Percentiles rank a stretch among this genome's conserved stretches.
Conservation (phyloP, 2,797 vertebrate species). For the Mormyrops boulengeri region DNA sequence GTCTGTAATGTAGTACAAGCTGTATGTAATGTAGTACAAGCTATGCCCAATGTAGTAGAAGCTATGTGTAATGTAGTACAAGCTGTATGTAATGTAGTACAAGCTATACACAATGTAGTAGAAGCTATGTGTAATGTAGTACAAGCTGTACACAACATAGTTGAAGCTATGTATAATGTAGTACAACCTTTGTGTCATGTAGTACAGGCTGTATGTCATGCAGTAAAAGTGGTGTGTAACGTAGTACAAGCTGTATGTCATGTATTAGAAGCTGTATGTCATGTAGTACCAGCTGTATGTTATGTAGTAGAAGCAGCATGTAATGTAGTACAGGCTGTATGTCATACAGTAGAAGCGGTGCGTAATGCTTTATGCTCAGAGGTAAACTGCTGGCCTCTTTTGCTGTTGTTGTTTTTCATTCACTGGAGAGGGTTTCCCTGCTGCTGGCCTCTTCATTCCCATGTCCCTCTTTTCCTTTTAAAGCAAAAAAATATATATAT, state of each 20-base stretch:
- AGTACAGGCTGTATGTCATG: neutral
- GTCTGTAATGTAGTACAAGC: neutral
- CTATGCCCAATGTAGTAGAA: neutral
- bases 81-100: neutral
- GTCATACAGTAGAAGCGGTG: neutral
- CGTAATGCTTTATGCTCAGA: neutral
- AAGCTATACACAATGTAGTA: neutral
- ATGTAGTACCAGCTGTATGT: neutral
- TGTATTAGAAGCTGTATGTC: neutral
- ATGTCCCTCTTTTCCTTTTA: conserved; percentile 13
- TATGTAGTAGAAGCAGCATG: neutral
- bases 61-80: neutral
- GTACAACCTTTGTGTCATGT: neutral
- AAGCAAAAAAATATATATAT: conserved; percentile 19
- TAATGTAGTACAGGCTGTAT: neutral
- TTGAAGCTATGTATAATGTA: neutral
- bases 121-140: neutral
- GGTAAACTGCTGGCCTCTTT: neutral
- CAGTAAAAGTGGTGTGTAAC: neutral
- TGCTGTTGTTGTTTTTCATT: conserved; percentile 15
- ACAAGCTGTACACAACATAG: neutral
- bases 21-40: neutral
- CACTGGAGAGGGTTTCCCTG: neutral
- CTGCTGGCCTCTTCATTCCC: conserved; percentile 7
- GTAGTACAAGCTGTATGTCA: neutral